Conservation (phyloP, 2,113 vertebrate genomes). For the Catharus bicknelli region DNA sequence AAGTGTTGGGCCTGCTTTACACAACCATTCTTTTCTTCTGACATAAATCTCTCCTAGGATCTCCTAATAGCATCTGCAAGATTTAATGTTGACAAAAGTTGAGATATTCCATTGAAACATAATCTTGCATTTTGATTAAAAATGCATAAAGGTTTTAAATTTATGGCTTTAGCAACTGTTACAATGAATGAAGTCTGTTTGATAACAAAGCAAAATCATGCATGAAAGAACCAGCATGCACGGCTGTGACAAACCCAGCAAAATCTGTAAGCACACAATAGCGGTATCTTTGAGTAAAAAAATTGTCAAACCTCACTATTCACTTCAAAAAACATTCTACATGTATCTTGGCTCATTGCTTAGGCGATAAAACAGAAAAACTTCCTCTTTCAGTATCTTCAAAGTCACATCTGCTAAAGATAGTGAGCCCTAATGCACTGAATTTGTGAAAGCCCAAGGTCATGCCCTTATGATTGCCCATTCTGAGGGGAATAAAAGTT, state of each 20-base stretch:
- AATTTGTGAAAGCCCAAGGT: conserved; percentile 58
- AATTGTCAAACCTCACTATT: not conserved
- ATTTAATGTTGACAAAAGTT: conserved; percentile 16
- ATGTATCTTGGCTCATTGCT: not conserved
- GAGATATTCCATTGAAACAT: not conserved
- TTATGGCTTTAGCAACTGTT: not conserved
- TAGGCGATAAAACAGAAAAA: not conserved
- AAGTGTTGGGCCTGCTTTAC: not conserved
- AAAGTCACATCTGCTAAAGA: conserved; percentile 47
- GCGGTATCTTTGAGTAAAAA: not conserved
- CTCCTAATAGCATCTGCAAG: conserved; percentile 2
- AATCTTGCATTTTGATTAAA: conserved; percentile 15
- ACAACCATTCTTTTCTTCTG: not conserved
- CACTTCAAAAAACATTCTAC: not conserved
- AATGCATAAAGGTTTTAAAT: conserved; percentile 26
- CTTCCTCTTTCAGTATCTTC: conserved; percentile 29
- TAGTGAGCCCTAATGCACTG: not conserved
- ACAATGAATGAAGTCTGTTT: not conserved
- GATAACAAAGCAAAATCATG: not conserved
- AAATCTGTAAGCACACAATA: not conserved
- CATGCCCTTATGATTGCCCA: conserved; percentile 16
- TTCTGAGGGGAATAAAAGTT: conserved; percentile 48
- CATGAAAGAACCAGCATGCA: not conserved
- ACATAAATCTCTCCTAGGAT: not conserved
- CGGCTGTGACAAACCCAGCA: not conserved